Conservation (phyloP, 2,797 vertebrate species). For the Galagoides demidoff region DNA sequence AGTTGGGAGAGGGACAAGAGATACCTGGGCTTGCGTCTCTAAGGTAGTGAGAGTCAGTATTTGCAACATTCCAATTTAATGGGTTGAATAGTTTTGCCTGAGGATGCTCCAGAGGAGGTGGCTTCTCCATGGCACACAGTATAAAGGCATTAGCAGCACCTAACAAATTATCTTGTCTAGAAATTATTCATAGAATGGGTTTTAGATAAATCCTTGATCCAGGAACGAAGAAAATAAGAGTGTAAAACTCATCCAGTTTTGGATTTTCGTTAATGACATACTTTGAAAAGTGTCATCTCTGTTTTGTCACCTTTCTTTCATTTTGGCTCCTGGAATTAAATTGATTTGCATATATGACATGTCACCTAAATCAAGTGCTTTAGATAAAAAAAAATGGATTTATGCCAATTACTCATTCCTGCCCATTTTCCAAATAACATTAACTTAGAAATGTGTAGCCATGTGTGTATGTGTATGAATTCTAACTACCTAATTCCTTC, state of each 20-base stretch:
- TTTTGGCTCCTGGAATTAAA: conserved; percentile 39
- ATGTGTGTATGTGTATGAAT: background rate
- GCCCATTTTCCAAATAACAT: conserved; percentile 54
- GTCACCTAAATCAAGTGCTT: conserved; percentile 26
- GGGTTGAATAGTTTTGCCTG: background rate
- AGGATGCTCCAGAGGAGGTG: background rate
- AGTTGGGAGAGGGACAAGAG: background rate
- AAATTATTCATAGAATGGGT: background rate
- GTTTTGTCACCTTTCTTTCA: background rate
- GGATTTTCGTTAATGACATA: conserved; percentile 12
- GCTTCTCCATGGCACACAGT: background rate
- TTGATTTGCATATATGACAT: conserved; percentile 18
- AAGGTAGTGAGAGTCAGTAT: background rate
- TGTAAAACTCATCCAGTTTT: background rate
- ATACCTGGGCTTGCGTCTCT: background rate
- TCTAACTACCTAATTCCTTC: background rate
- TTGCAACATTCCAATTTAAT: background rate
- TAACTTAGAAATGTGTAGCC: conserved; percentile 33
- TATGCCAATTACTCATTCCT: conserved; percentile 45
- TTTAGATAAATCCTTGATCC: background rate
- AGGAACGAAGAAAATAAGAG: background rate
- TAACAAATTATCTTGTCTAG: background rate
- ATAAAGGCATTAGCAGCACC: background rate
- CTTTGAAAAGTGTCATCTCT: background rate
- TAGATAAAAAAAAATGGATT: background rate